These are phyloP conservation scores for Acanthurus lineatus DNA, from an alignment of 2,797 vertebrate species.

Conservation along the genomic window DNA sequence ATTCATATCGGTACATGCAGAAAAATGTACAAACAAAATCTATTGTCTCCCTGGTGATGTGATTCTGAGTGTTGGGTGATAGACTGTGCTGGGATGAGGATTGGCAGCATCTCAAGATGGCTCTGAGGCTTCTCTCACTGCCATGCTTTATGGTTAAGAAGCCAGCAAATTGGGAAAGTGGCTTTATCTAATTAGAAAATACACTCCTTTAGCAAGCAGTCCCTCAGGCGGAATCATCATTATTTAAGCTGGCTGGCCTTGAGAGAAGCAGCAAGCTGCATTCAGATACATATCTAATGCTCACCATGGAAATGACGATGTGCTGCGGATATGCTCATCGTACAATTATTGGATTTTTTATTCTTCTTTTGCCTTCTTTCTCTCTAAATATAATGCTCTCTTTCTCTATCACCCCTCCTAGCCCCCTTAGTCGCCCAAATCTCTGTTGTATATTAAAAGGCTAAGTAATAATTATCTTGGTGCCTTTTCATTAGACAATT, in stretches of 20 bases:
- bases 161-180: conserved; percentile 86
- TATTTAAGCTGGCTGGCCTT: conserved; percentile 85
- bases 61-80: conserved; percentile 68
- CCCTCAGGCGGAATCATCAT: conserved; percentile 84
- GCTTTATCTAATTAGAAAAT: conserved; percentile 87
- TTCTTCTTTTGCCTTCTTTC: conserved; percentile 46
- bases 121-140: conserved; percentile 79
- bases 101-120: conserved; percentile 79
- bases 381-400: conserved; percentile 46
- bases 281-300: conserved; percentile 84
- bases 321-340: conserved; percentile 68
- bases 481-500: conserved; percentile 70
- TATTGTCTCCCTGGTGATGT: conserved; percentile 75
- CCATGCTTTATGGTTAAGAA: conserved; percentile 85
- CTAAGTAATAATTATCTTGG: conserved; percentile 73
- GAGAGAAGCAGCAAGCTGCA: conserved; percentile 73
- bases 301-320: conserved; percentile 70
- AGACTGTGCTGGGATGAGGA: conserved; percentile 63
- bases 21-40: conserved; percentile 61
- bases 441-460: conserved; percentile 70
- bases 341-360: conserved; percentile 67
- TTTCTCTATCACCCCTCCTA: conserved; percentile 49
- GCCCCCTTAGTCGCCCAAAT: conserved; percentile 39
- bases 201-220: conserved; percentile 83
- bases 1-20: conserved; percentile 44